These are phyloP conservation scores for Palythoa grandis DNA, from an alignment of 92 coral and sea anemone species.

Conservation along the genomic window DNA sequence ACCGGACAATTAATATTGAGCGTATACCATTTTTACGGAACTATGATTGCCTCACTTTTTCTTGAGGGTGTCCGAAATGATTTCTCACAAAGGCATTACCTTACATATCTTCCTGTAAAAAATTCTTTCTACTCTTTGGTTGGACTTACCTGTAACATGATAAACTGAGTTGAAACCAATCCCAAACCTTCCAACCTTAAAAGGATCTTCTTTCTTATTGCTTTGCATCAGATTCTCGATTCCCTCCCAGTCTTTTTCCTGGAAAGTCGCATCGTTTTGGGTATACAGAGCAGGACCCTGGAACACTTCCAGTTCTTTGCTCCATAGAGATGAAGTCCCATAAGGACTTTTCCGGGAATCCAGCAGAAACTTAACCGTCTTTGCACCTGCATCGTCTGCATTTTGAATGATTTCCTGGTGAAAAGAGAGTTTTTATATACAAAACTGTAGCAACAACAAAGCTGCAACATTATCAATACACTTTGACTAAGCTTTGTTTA, in stretches of 20 bases:
- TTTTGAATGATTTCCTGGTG: constrained; percentile 56
- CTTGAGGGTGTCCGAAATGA: too few species aligned
- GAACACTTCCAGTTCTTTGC: constrained; percentile 28
- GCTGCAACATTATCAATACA: too few species aligned
- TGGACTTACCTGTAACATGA: constrained; percentile 51
- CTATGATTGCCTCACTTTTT: too few species aligned
- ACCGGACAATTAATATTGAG: too few species aligned
- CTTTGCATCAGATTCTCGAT: constrained; percentile 55
- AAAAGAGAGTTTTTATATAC: neutral
- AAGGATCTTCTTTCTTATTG: constrained; percentile 47
- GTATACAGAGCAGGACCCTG: constrained; percentile 62
- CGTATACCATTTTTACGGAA: too few species aligned
- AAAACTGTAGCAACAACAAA: too few species aligned
- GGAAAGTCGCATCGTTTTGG: constrained; percentile 55
- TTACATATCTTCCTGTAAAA: too few species aligned
- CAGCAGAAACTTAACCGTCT: constrained; percentile 43
- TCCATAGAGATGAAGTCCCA: constrained; percentile 45
- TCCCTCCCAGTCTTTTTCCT: constrained; percentile 56
- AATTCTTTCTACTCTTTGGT: neutral
- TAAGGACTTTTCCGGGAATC: constrained; percentile 41
- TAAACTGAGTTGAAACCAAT: constrained; percentile 61
- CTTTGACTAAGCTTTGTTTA: too few species aligned
- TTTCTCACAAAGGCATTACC: too few species aligned
- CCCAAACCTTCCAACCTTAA: constrained; percentile 61
- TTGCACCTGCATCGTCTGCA: constrained; percentile 68